Evolutionary conservation across 2,797 vertebrate genomes (phyloP).

Genomic region (Rhinatrema bivittatum): DNA sequence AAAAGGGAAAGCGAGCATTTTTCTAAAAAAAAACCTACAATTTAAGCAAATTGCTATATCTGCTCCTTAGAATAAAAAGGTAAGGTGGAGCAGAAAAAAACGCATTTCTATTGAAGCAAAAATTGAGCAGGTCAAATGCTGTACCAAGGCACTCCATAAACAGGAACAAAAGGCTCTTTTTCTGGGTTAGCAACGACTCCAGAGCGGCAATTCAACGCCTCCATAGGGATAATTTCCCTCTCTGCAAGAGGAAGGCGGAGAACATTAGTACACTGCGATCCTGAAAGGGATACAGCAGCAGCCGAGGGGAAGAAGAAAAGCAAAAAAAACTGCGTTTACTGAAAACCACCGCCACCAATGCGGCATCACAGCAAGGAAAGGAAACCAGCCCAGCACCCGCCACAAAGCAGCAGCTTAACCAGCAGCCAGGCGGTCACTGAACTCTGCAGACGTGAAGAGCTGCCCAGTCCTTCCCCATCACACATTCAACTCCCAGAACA

Average conservation of each 20-base stretch:
- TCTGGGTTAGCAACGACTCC: constrained; percentile 18
- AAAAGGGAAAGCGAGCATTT: too few species aligned
- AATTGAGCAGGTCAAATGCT: constrained; percentile 28
- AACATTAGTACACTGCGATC: constrained; percentile 22
- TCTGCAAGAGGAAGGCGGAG: constrained; percentile 20
- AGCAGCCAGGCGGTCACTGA: too few species aligned
- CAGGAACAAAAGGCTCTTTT: constrained; percentile 34
- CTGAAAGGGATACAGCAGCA: constrained; percentile 8
- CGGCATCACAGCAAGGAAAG: too few species aligned
- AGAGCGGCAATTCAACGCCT: constrained; percentile 25
- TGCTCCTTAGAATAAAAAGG: constrained; percentile 36
- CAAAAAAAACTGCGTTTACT: too few species aligned
- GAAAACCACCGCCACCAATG: too few species aligned
- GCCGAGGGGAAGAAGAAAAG: constrained; percentile 2
- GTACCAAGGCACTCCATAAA: constrained; percentile 37
- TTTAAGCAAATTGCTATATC: constrained; percentile 40
- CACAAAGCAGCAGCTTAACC: too few species aligned
- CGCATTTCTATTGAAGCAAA: constrained; percentile 34
- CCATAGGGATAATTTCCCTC: constrained; percentile 25
- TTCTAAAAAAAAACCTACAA: constrained; percentile 26
- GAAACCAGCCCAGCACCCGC: too few species aligned
- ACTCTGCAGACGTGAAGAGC: too few species aligned
- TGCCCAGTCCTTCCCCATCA: too few species aligned
- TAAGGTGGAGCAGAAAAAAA: constrained; percentile 32
- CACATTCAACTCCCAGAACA: too few species aligned